Percentiles rank a stretch among this genome's conserved stretches.
These are phyloP conservation scores for Clarias pachynema DNA, from an alignment of 2,797 vertebrate genomes.

Conservation along the genomic window DNA sequence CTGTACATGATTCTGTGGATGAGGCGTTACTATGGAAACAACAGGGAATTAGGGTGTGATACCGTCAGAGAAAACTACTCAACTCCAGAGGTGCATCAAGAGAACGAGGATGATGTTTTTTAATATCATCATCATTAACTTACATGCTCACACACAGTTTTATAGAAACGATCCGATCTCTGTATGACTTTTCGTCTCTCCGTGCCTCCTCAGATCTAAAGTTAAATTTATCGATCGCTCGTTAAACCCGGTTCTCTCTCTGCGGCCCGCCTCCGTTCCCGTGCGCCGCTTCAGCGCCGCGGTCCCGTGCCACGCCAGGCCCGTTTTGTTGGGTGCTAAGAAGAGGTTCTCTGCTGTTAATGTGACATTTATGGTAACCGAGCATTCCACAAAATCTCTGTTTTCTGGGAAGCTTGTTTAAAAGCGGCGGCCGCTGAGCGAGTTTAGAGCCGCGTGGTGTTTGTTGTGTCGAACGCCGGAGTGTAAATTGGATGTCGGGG, in stretches of 20 bases:
- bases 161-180: background rate
- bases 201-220: background rate
- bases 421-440: constrained; percentile 31
- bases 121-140: background rate
- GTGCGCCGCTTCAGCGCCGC: background rate
- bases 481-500: constrained; percentile 53
- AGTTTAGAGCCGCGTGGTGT: constrained; percentile 34
- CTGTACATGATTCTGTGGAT: background rate
- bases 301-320: constrained; percentile 21
- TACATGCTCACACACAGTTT: background rate
- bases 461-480: constrained; percentile 50
- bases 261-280: background rate
- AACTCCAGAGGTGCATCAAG: background rate
- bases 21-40: background rate
- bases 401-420: constrained; percentile 45
- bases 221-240: constrained; percentile 8
- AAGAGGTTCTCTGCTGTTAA: constrained; percentile 51
- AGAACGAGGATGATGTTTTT: background rate
- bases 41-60: background rate
- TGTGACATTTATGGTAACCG: constrained; percentile 45
- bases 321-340: constrained; percentile 54
- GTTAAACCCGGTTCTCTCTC: background rate
- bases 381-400: constrained; percentile 41
- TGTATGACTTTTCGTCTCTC: background rate
- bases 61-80: background rate